A percentile compares a stretch with the other conserved stretches of the same genome.
Conservation (phyloP, 2,797 vertebrate species). For the Apodemus agrarius region DNA sequence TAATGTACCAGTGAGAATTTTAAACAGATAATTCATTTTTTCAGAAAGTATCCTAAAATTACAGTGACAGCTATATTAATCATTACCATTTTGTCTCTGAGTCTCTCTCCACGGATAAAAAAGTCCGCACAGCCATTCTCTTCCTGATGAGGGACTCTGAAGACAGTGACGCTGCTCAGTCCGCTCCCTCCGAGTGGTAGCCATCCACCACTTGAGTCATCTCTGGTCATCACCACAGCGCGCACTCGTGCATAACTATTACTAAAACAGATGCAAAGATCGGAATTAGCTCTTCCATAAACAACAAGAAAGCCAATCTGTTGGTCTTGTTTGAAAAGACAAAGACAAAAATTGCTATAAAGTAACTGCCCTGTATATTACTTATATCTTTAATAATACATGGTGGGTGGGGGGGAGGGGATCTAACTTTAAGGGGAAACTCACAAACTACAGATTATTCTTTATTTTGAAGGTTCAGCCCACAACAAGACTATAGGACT, state of each 20-base stretch:
- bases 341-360: not conserved
- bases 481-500: not conserved
- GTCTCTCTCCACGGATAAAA: conserved; percentile 98
- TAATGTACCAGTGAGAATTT: not conserved
- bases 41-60: conserved; percentile 45
- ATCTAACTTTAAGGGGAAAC: conserved; percentile 65
- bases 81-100: conserved; percentile 99
- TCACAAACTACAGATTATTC: not conserved
- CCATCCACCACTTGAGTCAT: conserved; percentile 99
- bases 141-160: conserved; percentile 95
- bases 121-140: conserved; percentile 95
- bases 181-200: conserved; percentile 97
- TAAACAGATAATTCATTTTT: conserved; percentile 21
- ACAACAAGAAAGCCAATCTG: conserved; percentile 51
- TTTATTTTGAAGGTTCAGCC: conserved; percentile 59
- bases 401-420: not conserved
- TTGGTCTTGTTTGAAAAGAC: conserved; percentile 58
- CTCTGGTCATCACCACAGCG: conserved; percentile 99
- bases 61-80: conserved; percentile 52
- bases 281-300: conserved; percentile 81
- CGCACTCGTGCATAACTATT: conserved; percentile 98
- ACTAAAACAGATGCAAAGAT: conserved; percentile 90
- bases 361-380: conserved; percentile 40
- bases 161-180: conserved; percentile 98
- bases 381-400: conserved; percentile 36